Evolutionary conservation across 2,888 invertebrate species (phyloP), one percentile per base, ranked within the genome.

Genomic region (Thecophora atra): DNA sequence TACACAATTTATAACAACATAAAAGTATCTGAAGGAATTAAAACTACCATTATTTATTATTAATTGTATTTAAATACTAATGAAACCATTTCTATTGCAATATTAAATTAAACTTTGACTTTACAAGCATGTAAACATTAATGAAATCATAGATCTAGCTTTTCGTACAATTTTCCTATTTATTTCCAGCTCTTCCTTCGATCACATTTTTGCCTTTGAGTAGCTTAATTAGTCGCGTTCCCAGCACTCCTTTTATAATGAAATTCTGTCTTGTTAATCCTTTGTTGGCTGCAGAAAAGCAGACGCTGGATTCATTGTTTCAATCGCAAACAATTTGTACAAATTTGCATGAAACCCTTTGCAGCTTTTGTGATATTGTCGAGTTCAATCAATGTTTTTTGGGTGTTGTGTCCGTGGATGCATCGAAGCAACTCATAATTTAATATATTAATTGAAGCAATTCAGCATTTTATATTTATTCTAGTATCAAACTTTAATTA

Each of bases 291-390:
- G 4, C 3, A 6, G 11, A 44, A 26, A 37, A 13, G 8, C 47
- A 30, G 52, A 51, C 19, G 51, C 28, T 19, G 70, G 63, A 52
- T 54, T 70, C 70, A 19, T 70, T 63, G 70, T 70, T 63, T 70
- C 70, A 70, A 70, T 70, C 51, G 70, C 21, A 70, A 70, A 70
- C 54, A 70, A 63, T 70, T 70, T 62, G 17, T 17, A 13, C 51
- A 60, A 70, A 70, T 70, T 70, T 70, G 42, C 70, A 70, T 70
- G 26, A 21, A 70, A 70, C 70, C 70, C 51, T 70, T 70, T 62
- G 44, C 37, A 37, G 24, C 13, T 24, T n/a, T 15, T 44, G 6
- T 24, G 15, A 15, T 6, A 17, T 17, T 47, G 47, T 47, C 17
- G 47, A 47, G 47, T n/a, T 47, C 47, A 47, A 47, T 47, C n/a